Evolutionary conservation across 1,140 invertebrate genomes (phyloP), one percentile per base, ranked within the genome.

Genomic region (Leptestheria dahalacensis): DNA sequence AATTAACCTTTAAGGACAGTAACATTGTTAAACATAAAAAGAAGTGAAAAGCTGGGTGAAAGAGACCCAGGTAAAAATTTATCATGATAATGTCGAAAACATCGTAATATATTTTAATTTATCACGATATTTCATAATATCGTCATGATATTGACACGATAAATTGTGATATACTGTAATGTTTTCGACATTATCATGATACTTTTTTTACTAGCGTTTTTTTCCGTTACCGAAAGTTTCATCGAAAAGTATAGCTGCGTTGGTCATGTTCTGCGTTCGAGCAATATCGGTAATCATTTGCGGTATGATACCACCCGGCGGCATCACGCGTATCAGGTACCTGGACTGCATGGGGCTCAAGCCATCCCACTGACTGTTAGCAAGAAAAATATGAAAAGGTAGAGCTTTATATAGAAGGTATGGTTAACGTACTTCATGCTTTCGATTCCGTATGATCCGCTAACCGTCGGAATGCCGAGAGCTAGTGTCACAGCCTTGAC

Each of bases 241-340:
- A 66, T 95, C 90, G 69, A 90, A 93, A 6, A 95, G 75, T 48
- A 95, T 86, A 2, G 87, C 91, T 20, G 91, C 88, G 72, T 91
- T 91, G 15, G 84, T 90, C 49, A 93, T 86, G 65, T 91, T 89
- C 71, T 91, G 82, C 25, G 79, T 75, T 1, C 78, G 75, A 1
- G 89, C 84, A 59, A 94, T 81, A 49, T 86, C 83, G 50, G 88
- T 75, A 0, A 95, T 78, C 3, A 82, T 79, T 69, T 91, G 85
- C 0, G 88, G 82, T 57, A 91, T 79, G 10, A 91, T 73, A 67
- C 92, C 88, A 0, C 81, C 82, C 1, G 89, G 90, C 1, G 87
- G 86, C 75, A 83, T 85, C 28, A 93, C 72, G 64, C 79, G 76
- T 1, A 81, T 68, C 11, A 90, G 69, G 71, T 83, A 88, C 68